Conservation (phyloP, 1,140 invertebrate genomes). For the Drosophila insularis region DNA sequence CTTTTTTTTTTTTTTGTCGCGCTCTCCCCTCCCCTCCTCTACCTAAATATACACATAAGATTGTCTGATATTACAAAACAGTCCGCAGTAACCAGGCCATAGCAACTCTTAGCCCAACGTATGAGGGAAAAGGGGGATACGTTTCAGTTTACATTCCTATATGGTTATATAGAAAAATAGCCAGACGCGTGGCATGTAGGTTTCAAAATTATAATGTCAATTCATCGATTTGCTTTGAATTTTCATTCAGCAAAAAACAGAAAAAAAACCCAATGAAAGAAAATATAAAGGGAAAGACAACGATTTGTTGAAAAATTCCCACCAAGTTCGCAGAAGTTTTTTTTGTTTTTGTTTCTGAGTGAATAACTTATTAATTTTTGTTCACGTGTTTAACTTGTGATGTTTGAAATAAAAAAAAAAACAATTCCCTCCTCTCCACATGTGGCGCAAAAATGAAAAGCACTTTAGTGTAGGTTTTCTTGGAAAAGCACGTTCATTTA, state of each 20-base stretch:
- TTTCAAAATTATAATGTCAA: constrained; percentile 1
- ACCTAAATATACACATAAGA: background rate
- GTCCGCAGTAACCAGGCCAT: too few species aligned
- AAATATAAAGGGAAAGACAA: background rate
- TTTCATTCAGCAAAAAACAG: background rate
- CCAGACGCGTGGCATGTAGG: background rate
- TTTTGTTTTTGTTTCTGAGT: background rate
- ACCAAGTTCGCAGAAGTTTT: background rate
- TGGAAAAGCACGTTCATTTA: background rate
- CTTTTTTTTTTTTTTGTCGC: too few species aligned
- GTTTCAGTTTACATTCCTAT: background rate
- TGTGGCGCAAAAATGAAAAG: background rate
- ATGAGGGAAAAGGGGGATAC: too few species aligned
- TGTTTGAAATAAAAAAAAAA: background rate
- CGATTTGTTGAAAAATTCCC: background rate
- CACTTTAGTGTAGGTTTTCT: background rate
- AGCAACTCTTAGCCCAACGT: too few species aligned
- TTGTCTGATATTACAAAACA: background rate
- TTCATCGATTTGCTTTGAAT: background rate
- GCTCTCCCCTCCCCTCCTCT: background rate
- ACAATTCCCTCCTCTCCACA: background rate
- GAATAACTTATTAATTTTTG: background rate
- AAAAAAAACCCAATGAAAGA: background rate
- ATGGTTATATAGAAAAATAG: background rate
- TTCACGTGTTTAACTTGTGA: constrained; percentile 3